Conservation (phyloP, 2,113 vertebrate genomes). For the Dipodomys merriami region DNA sequence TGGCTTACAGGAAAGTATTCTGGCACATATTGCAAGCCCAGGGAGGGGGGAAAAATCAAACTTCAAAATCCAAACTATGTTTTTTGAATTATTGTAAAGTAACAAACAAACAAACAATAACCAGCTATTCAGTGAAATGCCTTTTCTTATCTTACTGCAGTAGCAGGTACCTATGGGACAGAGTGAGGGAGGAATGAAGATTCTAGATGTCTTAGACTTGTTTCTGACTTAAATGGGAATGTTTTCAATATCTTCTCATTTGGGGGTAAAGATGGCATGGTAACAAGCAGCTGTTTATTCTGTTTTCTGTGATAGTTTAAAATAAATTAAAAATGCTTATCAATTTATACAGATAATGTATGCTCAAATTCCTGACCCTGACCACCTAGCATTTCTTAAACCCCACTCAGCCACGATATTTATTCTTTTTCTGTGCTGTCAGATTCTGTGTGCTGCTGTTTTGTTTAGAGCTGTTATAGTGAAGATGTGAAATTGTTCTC, state of each 20-base stretch:
- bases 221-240: constrained; percentile 33
- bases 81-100: not conserved
- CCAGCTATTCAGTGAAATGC: not conserved
- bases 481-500: constrained; percentile 20
- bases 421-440: not conserved
- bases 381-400: not conserved
- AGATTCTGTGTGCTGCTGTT: not conserved
- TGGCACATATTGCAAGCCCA: not conserved
- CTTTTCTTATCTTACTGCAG: constrained; percentile 49
- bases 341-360: constrained; percentile 46
- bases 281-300: constrained; percentile 43
- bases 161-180: not conserved
- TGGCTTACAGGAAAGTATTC: not conserved
- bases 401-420: not conserved
- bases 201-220: not conserved
- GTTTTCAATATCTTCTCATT: constrained; percentile 33
- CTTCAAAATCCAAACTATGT: not conserved
- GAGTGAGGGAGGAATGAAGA: not conserved
- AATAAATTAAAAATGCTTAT: constrained; percentile 35
- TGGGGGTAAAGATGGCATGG: constrained; percentile 30
- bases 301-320: constrained; percentile 33
- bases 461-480: constrained; percentile 16
- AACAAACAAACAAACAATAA: not conserved
- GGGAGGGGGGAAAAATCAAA: not conserved
- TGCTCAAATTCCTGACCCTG: constrained; percentile 18